These are phyloP conservation scores for Tetanocera ferruginea DNA, from an alignment of 2,888 invertebrate species.

Conservation along the genomic window DNA sequence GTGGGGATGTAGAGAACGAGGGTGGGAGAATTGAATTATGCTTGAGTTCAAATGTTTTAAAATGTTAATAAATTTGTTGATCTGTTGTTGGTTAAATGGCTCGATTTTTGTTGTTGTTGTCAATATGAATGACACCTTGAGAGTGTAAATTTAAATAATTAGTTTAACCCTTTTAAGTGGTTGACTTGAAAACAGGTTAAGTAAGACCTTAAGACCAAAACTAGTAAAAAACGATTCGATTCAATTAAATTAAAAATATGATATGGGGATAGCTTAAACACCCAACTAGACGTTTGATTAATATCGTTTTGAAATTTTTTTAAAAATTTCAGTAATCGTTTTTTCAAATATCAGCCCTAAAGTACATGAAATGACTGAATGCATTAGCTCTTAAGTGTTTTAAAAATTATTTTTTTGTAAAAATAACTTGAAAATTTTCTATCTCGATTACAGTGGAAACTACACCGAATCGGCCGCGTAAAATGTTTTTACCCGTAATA, in stretches of 20 bases:
- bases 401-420: too few relatives aligned
- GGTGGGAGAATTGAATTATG: neutral
- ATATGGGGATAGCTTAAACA: too few relatives aligned
- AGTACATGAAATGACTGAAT: too few relatives aligned
- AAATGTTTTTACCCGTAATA: conserved; percentile 73
- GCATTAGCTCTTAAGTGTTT: too few relatives aligned
- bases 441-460: conserved; percentile 61
- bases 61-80: neutral
- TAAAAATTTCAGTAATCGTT: too few relatives aligned
- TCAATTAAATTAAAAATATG: too few relatives aligned
- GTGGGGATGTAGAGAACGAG: neutral
- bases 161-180: neutral
- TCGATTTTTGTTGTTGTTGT: neutral
- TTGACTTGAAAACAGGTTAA: neutral
- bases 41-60: neutral
- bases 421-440: neutral
- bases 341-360: too few relatives aligned
- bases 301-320: too few relatives aligned
- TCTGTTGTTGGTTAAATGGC: neutral
- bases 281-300: too few relatives aligned
- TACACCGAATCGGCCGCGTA: conserved; percentile 72
- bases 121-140: neutral
- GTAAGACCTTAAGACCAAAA: neutral
- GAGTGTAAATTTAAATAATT: neutral
- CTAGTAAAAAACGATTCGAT: neutral